Conservation (phyloP, 2,113 vertebrate species). For the Lophius piscatorius region DNA sequence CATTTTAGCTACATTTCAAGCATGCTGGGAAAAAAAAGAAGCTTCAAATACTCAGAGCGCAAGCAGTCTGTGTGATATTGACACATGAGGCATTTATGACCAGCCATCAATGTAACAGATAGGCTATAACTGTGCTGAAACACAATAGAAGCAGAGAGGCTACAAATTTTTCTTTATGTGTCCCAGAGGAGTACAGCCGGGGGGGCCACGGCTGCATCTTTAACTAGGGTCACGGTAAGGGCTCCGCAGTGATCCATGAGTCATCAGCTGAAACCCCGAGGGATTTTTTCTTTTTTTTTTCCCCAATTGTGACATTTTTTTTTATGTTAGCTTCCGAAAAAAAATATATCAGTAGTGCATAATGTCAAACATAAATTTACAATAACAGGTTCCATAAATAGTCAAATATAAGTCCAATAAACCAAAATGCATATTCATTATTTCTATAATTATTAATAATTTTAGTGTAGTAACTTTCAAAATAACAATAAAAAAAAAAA, state of each 20-base stretch:
- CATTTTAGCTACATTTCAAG: slow-evolving; percentile 15
- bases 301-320: too few species aligned
- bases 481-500: too few species aligned
- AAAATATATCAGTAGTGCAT: too few species aligned
- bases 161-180: slow-evolving; percentile 59
- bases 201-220: slow-evolving; percentile 56
- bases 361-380: too few species aligned
- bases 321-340: too few species aligned
- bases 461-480: too few species aligned
- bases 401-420: too few species aligned
- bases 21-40: neutral
- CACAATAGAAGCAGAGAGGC: slow-evolving; percentile 62
- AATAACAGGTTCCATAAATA: too few species aligned
- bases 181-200: slow-evolving; percentile 51
- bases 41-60: slow-evolving; percentile 14
- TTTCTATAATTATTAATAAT: too few species aligned
- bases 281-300: too few species aligned
- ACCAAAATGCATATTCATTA: too few species aligned
- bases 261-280: slow-evolving; percentile 43
- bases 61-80: slow-evolving; percentile 33
- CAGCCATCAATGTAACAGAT: slow-evolving; percentile 63
- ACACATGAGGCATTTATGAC: slow-evolving; percentile 60
- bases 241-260: slow-evolving; percentile 57
- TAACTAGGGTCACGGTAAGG: slow-evolving; percentile 54
- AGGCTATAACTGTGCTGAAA: slow-evolving; percentile 61